Percentiles rank a stretch among this genome's conserved stretches.
phyloP scores from a whole-genome alignment of 2,888 invertebrate species.

The Coenonympha arcania region DNA sequence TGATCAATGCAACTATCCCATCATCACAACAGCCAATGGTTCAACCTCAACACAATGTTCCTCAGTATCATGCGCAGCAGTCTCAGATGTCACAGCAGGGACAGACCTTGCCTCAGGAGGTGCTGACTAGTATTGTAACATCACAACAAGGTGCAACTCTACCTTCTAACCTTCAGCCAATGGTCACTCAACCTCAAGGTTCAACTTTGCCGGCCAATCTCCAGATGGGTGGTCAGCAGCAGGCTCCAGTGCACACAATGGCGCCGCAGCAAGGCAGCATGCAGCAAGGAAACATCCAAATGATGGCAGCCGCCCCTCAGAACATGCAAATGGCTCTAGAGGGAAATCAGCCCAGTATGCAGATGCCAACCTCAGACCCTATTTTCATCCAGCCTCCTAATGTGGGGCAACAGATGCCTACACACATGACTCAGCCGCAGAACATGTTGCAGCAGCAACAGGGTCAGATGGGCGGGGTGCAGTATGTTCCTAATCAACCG shows the following conservation, averaged over 20 bases:
- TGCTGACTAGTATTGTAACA: slow-evolving; percentile 66
- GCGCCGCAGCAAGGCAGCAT: slow-evolving; percentile 72
- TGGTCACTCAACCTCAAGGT: slow-evolving; percentile 71
- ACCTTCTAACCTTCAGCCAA: slow-evolving; percentile 61
- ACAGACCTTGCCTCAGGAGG: slow-evolving; percentile 67
- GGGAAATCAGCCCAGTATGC: slow-evolving; percentile 72
- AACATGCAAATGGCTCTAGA: slow-evolving; percentile 73
- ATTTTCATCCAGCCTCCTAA: slow-evolving; percentile 67
- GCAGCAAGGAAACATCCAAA: slow-evolving; percentile 74
- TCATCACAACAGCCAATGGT: slow-evolving; percentile 68
- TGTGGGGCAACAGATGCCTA: slow-evolving; percentile 62
- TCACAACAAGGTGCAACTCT: slow-evolving; percentile 69
- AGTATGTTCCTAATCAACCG: slow-evolving; percentile 60
- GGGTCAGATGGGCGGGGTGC: slow-evolving; percentile 60
- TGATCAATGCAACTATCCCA: slow-evolving; percentile 64
- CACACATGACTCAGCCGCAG: slow-evolving; percentile 63
- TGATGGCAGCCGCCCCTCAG: slow-evolving; percentile 71
- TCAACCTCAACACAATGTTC: slow-evolving; percentile 66
- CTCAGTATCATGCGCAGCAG: slow-evolving; percentile 69
- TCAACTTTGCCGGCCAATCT: slow-evolving; percentile 76
- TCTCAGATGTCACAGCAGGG: slow-evolving; percentile 68
- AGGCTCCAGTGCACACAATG: slow-evolving; percentile 61
- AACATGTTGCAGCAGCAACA: slow-evolving; percentile 66
- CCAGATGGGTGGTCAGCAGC: slow-evolving; percentile 70
- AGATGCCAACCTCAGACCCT: slow-evolving; percentile 70